Evolutionary conservation across 2,797 vertebrate genomes (phyloP).

Genomic region (Notamacropus eugenii): DNA sequence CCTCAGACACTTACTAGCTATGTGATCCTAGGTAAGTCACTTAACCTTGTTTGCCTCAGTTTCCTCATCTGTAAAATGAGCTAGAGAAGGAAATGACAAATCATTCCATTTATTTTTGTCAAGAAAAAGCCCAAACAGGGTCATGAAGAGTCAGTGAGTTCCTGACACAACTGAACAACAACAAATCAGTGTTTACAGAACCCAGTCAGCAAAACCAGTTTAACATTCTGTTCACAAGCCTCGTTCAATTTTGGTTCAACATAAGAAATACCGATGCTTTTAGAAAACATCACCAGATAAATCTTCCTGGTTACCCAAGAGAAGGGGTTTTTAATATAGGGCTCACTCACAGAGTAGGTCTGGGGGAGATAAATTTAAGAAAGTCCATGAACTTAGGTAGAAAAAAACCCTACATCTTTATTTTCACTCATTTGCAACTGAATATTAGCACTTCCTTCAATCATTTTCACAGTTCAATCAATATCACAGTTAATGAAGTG

Average conservation of each 20-base stretch:
- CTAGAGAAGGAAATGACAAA: background rate
- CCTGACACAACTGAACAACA: background rate
- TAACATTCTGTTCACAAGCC: background rate
- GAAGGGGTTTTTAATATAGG: background rate
- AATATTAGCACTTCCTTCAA: background rate
- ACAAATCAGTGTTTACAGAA: background rate
- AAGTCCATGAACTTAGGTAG: background rate
- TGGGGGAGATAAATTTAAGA: background rate
- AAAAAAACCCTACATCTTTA: background rate
- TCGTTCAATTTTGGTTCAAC: background rate
- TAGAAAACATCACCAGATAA: background rate
- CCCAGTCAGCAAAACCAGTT: background rate
- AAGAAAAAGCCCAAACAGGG: background rate
- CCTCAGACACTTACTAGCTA: background rate
- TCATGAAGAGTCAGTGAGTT: background rate
- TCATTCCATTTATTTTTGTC: background rate
- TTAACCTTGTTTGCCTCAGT: background rate
- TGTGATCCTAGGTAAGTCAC: background rate
- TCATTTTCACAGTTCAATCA: too few species aligned
- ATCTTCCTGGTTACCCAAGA: background rate
- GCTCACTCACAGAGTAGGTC: background rate
- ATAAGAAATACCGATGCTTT: background rate
- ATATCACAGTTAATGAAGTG: background rate
- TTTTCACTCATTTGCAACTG: background rate
- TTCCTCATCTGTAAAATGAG: conserved; percentile 6